Evolutionary conservation across 2,797 vertebrate species (phyloP), one percentile per base, ranked within the genome.

Genomic region (Chrosomus eos): DNA sequence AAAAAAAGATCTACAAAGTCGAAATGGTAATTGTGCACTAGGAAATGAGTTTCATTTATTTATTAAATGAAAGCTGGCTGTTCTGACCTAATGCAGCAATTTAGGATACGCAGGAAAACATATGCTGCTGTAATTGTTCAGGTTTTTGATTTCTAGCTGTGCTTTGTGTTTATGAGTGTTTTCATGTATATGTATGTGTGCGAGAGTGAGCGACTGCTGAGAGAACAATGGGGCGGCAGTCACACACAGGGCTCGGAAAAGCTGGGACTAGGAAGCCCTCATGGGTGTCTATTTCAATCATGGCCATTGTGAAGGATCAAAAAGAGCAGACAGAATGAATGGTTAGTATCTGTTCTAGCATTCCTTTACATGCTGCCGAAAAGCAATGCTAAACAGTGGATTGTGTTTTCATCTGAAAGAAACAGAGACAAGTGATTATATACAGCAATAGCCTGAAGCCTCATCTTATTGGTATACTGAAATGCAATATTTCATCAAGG

Each of bases 51-150:
- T 93, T 95, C 93, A 95, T 93, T 95, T 95, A 95, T 96, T 94
- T 96, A 96, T 95, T 93, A 96, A 97, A 96, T 96, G 95, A 96
- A 97, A 96, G 95, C 95, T 96, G 91, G 93, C 94, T 95, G 95
- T 95, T 95, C 94, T 96, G 96, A 96, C 96, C 97, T 95, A 94
- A 95, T 96, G 95, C 92, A 92, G 95, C 95, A 87, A 92, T 92
- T 93, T 90, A 85, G 89, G 80, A 90, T 88, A 89, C 72, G 33
- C 84, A 73, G 82, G 82, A 88, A 93, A 93, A 92, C 92, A 93
- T 90, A 91, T 91, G 89, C 90, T 87, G 84, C 88, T 64, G 83
- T 93, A 93, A 92, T 93, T 93, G 91, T 91, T 90, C 72, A 76
- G 81, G 85, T 90, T 88, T 90, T 89, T 88, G 87, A 89, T 86